Evolutionary conservation across 2,797 vertebrate genomes (phyloP).

Genomic region (Alfaro cultratus): DNA sequence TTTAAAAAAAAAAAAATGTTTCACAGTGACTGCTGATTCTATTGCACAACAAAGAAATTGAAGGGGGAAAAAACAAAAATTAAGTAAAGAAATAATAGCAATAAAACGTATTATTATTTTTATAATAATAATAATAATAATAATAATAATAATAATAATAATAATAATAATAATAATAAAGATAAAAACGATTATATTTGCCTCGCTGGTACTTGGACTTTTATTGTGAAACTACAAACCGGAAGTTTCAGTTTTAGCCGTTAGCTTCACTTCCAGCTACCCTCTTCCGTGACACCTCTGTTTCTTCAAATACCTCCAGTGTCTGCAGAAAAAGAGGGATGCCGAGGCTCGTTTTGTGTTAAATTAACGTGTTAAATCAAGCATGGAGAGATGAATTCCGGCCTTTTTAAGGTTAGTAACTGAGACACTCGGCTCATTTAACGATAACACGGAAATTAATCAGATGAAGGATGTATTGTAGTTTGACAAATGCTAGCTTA

Average conservation of each 20-base stretch:
- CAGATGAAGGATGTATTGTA: constrained; percentile 71
- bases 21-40: not conserved
- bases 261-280: constrained; percentile 16
- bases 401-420: constrained; percentile 41
- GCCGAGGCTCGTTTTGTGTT: constrained; percentile 11
- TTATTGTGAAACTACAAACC: constrained; percentile 40
- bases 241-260: not conserved
- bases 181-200: not conserved
- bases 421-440: not conserved
- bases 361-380: not conserved
- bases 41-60: not conserved
- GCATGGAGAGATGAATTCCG: constrained; percentile 13
- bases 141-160: too few species aligned
- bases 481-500: constrained; percentile 73
- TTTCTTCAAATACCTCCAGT: constrained; percentile 19
- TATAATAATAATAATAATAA: too few species aligned
- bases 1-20: not conserved
- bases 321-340: constrained; percentile 3
- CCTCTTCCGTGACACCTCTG: constrained; percentile 38
- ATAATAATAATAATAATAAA: too few species aligned
- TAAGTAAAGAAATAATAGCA: not conserved
- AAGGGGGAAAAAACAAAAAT: not conserved
- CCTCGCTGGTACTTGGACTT: not conserved
- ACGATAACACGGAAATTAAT: constrained; percentile 37
- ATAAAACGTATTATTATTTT: not conserved